Percentiles rank a stretch among this genome's conserved stretches.
These are phyloP conservation scores for Pandion haliaetus DNA, from an alignment of 2,113 vertebrate species.

Conservation along the genomic window DNA sequence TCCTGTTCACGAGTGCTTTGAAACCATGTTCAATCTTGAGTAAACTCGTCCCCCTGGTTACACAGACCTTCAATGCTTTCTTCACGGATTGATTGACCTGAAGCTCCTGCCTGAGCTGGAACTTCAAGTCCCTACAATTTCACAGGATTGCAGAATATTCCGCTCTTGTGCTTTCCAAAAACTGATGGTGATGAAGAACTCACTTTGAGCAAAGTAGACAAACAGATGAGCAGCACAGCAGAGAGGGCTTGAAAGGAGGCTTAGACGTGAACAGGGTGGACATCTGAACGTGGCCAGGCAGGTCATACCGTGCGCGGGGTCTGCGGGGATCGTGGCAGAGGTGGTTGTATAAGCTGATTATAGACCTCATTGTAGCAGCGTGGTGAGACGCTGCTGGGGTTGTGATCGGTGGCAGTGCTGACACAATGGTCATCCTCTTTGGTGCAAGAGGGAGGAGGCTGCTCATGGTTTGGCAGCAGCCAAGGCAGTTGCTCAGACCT, in stretches of 20 bases:
- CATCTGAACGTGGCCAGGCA: neutral
- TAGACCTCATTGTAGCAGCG: neutral
- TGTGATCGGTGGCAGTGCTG: neutral
- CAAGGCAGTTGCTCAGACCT: neutral
- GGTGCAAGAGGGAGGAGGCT: neutral
- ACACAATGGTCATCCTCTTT: too few relatives aligned
- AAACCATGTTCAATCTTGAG: neutral
- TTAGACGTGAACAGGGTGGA: neutral
- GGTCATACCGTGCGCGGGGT: neutral
- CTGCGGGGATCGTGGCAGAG: neutral
- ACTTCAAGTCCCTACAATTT: neutral
- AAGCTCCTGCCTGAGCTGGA: neutral
- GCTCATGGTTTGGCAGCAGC: fast-evolving
- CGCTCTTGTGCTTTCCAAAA: neutral
- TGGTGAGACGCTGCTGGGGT: neutral
- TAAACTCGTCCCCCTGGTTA: neutral
- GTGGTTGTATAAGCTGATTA: neutral
- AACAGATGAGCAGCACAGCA: neutral
- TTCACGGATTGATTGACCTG: neutral
- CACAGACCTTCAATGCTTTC: neutral
- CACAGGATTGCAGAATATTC: neutral
- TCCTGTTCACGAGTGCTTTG: neutral
- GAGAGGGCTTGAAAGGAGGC: neutral
- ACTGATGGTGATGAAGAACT: neutral
- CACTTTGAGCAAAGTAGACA: neutral